Conservation (phyloP, 2,113 vertebrate genomes). For the Tamias sibiricus region DNA sequence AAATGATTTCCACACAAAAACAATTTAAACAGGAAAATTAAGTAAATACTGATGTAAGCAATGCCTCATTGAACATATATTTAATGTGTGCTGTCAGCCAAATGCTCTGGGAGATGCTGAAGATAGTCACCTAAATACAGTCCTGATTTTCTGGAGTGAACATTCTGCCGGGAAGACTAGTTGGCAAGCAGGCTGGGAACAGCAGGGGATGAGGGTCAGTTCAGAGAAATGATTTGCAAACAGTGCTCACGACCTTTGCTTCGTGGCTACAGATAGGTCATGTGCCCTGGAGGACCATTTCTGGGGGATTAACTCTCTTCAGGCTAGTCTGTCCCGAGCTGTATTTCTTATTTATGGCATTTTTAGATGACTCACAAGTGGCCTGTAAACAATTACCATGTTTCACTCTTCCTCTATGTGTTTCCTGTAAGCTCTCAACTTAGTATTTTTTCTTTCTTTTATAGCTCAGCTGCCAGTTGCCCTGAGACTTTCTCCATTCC, state of each 20-base stretch:
- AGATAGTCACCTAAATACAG: not conserved
- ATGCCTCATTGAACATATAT: not conserved
- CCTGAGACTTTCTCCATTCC: not conserved
- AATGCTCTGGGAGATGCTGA: not conserved
- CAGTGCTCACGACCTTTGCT: not conserved
- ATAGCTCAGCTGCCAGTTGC: not conserved
- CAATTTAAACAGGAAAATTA: not conserved
- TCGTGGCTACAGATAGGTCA: not conserved
- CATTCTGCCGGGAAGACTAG: not conserved
- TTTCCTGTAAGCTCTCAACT: not conserved
- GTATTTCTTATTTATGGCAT: conserved; percentile 14
- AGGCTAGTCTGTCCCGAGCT: not conserved
- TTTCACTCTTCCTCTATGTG: not conserved
- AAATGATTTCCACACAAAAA: not conserved
- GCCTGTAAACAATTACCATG: conserved; percentile 32
- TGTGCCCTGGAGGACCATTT: not conserved
- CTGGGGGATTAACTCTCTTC: conserved; percentile 24
- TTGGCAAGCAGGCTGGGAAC: not conserved
- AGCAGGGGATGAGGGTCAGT: not conserved
- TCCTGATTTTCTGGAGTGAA: not conserved
- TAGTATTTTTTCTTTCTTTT: conserved; percentile 10
- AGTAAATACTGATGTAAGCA: not conserved
- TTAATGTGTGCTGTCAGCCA: not conserved
- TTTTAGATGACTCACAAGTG: conserved; percentile 53
- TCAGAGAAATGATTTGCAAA: not conserved